These are phyloP conservation scores for Mechanitis messenoides DNA, from an alignment of 2,888 invertebrate species.

Conservation along the genomic window DNA sequence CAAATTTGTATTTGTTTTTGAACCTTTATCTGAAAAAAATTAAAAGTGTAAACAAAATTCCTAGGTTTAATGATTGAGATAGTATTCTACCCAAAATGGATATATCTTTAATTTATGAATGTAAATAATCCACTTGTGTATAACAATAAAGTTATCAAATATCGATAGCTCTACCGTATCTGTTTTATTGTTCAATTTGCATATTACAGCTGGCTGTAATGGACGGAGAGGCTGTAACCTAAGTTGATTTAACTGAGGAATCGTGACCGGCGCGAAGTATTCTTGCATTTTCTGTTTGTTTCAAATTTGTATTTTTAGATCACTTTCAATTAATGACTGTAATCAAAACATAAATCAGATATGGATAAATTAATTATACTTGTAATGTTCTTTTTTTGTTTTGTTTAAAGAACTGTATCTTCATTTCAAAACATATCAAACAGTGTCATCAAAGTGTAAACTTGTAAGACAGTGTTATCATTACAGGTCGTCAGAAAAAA, in stretches of 20 bases:
- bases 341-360: too few species aligned
- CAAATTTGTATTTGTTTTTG: too few species aligned
- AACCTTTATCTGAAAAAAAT: too few species aligned
- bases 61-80: too few species aligned
- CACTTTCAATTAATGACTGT: neutral
- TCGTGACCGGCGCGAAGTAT: slow-evolving; percentile 32
- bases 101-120: too few species aligned
- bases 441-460: slow-evolving; percentile 16
- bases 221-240: slow-evolving; percentile 2
- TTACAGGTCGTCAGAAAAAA: slow-evolving; percentile 11
- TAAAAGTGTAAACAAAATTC: too few species aligned
- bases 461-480: slow-evolving; percentile 5
- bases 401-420: too few species aligned
- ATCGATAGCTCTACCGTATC: slow-evolving; percentile 6
- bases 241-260: slow-evolving; percentile 22
- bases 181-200: slow-evolving; percentile 20
- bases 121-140: neutral
- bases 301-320: neutral
- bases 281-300: neutral
- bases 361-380: too few species aligned
- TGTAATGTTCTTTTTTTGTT: too few species aligned
- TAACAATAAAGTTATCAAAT: slow-evolving; percentile 8
- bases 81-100: too few species aligned
- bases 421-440: slow-evolving; percentile 16
- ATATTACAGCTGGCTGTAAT: slow-evolving; percentile 9